Base-by-base conservation (phyloP, 1,140 invertebrate species). In the Schlechtendalia chinensis region DNA sequence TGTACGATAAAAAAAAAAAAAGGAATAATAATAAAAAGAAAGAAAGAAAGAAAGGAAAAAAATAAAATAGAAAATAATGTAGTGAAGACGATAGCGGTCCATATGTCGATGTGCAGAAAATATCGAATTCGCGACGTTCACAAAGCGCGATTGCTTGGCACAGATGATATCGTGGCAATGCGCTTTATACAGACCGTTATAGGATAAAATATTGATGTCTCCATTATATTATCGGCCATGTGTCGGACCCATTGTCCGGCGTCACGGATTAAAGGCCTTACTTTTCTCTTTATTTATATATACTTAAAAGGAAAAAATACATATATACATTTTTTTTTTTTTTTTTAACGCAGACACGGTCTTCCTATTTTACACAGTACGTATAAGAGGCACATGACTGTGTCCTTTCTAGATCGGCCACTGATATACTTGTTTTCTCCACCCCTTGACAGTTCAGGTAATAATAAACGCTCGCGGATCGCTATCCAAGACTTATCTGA, bases 161-260 rank as follows among this genome's bases (percentile, higher is more conserved):
- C 17, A 17, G 75, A 79, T 63, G 53, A 27, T 63, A 79, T 79
- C 75, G 39, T 19, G n/a, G 65, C 65, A 69, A 50, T 22, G 65
- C 65, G 22, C 22, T 47, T 69, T 69, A n/a, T 45, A 17, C 39
- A 47, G 22, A 27, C 67, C 67, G 67, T 69, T 53, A 53, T 53
- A 29, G 27, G 47, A 54, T 72, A 72, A 54, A 54, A 72, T 72
- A 72, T 79, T 79, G 75, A 79, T 79, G 75, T 79, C 75, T 79
- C 75, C 75, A 63, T 79, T 79, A 79, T 79, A 79, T 79, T 79
- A 61, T 79, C 75, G 75, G 75, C 27, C 75, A 58, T 63, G 75
- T 77, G 74, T 77, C 74, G 54, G 24, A 50, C 22, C 74, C 56
- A 79, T 79, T 79, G 75, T 79, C 75, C 75, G 58, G 58, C 58